Evolutionary conservation across 2,888 invertebrate species (phyloP).

Genomic region (Malthinus seriepunctatus): DNA sequence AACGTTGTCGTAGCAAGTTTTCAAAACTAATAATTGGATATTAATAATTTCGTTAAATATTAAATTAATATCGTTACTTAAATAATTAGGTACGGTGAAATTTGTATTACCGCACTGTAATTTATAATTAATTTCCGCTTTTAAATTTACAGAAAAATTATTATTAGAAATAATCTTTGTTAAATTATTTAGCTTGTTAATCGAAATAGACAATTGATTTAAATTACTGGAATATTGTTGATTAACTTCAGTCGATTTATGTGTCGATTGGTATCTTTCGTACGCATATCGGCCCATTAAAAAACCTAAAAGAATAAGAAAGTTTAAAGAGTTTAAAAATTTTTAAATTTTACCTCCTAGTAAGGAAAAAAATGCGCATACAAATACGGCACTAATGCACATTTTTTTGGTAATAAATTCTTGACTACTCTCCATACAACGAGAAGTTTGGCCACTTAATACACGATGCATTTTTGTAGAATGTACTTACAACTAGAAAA

Average conservation of each 20-base stretch:
- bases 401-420: constrained; percentile 55
- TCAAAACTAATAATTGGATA: constrained; percentile 1
- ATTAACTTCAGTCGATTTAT: constrained; percentile 37
- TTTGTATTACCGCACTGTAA: constrained; percentile 18
- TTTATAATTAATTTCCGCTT: constrained; percentile 9
- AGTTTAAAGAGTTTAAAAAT: background rate
- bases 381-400: constrained; percentile 56
- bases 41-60: background rate
- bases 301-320: constrained; percentile 47
- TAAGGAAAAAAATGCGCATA: constrained; percentile 55
- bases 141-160: constrained; percentile 1
- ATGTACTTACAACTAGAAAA: constrained; percentile 8
- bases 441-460: constrained; percentile 54
- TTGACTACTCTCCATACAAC: constrained; percentile 45
- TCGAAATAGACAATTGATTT: constrained; percentile 34
- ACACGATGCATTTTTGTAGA: constrained; percentile 53
- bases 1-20: constrained; percentile 9
- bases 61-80: background rate
- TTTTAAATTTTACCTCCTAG: constrained; percentile 47
- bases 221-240: constrained; percentile 28
- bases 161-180: constrained; percentile 17
- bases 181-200: constrained; percentile 27
- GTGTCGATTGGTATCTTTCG: constrained; percentile 46
- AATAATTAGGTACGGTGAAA: background rate
- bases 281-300: constrained; percentile 55